Evolutionary conservation across 2,888 invertebrate genomes (phyloP), one percentile per base, ranked within the genome.

Genomic region (Spilosoma lubricipeda): DNA sequence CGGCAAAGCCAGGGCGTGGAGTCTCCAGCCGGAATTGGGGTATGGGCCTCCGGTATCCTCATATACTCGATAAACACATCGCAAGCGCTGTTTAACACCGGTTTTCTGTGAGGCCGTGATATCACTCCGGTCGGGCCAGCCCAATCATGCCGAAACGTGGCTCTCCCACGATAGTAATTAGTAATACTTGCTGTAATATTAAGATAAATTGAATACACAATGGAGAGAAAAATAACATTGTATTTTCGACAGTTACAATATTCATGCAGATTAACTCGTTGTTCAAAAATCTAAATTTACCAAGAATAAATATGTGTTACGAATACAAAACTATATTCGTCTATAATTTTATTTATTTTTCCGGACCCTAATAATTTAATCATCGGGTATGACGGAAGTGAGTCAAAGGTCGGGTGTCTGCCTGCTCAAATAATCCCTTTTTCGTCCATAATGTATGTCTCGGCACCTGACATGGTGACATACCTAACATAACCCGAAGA

Each of bases 301-400:
- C 33, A 63, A 63, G 18, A 33, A 18, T 27, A 36, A 68, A 63
- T n/a, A 13, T 48, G 68, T 68, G 45, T 42, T 65, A 65, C 30
- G 70, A 70, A 73, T 45, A 73, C 23, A 52, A 42, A 70, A 70
- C 56, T 33, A 42, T 45, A 56, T 73, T 70, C 66, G 42, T 65
- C 64, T 48, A 69, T 48, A 69, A 69, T 65, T 69, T 36, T 65
- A 48, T 67, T 67, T 74, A 67, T 67, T 63, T 67, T 45, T 70
- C 74, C 75, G 59, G 75, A 75, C 76, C 76, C 72, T 79, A 79
- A 84, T 83, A 83, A 84, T 81, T 84, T 79, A 84, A 77, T 81
- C 81, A 82, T 76, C 74, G 72, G 73, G 74, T 73, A 70, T 80
- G 73, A 56, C 74, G 81, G 79, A 84, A 76, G 75, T 65, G 67